A percentile compares a stretch with the other conserved stretches of the same genome.
Evolutionary conservation across 2,888 invertebrate species (phyloP).

Genomic region (Ischnus inquisitorius): DNA sequence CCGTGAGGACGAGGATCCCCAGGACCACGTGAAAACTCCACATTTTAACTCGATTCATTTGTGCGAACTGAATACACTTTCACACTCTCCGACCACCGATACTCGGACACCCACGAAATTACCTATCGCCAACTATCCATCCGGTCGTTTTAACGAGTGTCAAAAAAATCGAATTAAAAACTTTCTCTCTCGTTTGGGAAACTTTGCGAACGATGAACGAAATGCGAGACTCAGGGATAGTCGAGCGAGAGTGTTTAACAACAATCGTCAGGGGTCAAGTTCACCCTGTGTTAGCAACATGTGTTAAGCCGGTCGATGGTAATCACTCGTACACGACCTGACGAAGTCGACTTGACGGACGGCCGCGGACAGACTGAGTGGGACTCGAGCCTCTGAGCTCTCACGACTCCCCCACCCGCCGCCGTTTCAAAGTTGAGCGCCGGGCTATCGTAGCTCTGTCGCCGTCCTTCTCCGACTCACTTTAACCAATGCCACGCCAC

Average conservation of each 20-base stretch:
- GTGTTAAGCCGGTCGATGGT: constrained; percentile 70
- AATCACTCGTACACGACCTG: constrained; percentile 61
- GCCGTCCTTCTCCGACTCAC: constrained; percentile 11
- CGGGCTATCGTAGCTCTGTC: constrained; percentile 53
- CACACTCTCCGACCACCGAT: constrained; percentile 54
- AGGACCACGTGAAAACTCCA: constrained; percentile 71
- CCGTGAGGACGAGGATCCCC: constrained; percentile 68
- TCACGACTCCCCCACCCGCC: constrained; percentile 72
- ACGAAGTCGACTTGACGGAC: constrained; percentile 80
- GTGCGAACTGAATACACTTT: constrained; percentile 37
- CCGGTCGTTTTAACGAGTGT: constrained; percentile 8
- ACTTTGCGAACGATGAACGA: neutral
- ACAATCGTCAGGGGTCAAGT: constrained; percentile 63
- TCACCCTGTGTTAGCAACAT: constrained; percentile 70
- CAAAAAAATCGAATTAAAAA: neutral
- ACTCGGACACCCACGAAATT: constrained; percentile 44
- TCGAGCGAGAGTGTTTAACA: constrained; percentile 29
- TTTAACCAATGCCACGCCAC: constrained; percentile 28
- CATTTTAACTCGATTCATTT: constrained; percentile 68
- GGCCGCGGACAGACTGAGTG: constrained; percentile 81
- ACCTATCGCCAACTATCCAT: constrained; percentile 52
- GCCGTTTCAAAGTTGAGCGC: constrained; percentile 64
- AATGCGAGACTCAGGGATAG: neutral
- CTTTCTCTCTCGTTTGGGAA: constrained; percentile 44
- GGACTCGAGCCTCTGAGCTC: constrained; percentile 71